Evolutionary conservation across 2,888 invertebrate genomes (phyloP), one percentile per base, ranked within the genome.

Genomic region (Luperina testacea): DNA sequence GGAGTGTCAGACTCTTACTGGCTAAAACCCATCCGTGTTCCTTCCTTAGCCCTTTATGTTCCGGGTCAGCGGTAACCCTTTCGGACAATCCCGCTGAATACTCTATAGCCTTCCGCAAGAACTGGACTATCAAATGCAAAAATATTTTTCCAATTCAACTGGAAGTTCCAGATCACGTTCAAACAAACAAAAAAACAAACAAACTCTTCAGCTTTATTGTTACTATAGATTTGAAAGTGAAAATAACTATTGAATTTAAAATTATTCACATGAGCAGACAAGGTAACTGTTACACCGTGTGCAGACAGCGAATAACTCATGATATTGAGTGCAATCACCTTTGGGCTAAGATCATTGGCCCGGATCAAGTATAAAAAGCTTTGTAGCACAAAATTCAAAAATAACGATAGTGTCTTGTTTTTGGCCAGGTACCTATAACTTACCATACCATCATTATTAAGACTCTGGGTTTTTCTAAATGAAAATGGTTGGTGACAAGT

Each of bases 241-340:
- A 51, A 45, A 53, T 17, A 27, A 17, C 13, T 38, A 53, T 20
- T 8, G n/a, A 24, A 24, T 45, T 53, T 45, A 13, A 24, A 63
- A 82, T 65, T 64, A 24, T 9, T 45, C 53, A 24, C 1, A 24
- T 42, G 17, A 48, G 4, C 9, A 45, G n/a, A 13, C 20, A 20
- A 20, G 32, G 20, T 65, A 8, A 45, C 15, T 13, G 32, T 20
- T 8, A 32, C n/a, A 32, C 6, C 8, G 32, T 24, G 53, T 51
- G 15, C 45, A 77, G 45, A 17, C 77, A 59, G 32, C 53, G 15
- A 72, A 63, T 61, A 53, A 15, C 24, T 68, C 38, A 61, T 83
- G 53, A 67, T 42, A 65, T 53, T 27, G 45, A 68, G 80, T 57
- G 27, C 83, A 83, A 63, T 68, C 61, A 83, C 79, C 81, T 84